Evolutionary conservation across 2,888 invertebrate species (phyloP), one percentile per base, ranked within the genome.

Genomic region (Adelognathus sp.): DNA sequence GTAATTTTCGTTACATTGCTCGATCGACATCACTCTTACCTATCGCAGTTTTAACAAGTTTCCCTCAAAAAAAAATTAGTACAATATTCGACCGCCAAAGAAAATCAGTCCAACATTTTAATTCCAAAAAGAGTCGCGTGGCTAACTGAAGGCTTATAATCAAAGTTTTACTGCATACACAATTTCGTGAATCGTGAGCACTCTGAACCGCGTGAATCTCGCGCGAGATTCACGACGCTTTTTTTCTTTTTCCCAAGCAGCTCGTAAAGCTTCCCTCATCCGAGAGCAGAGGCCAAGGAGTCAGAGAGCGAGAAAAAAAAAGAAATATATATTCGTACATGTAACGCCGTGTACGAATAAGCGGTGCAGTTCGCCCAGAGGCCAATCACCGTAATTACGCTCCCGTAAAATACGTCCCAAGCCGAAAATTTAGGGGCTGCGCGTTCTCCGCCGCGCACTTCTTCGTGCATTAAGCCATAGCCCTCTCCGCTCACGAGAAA

Each of bases 361-460:
- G 72, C 41, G 60, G 31, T 27, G 63, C n/a, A 36, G 31, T 16
- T 66, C 75, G 67, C 66, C 80, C 64, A 76, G 72, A 78, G 73
- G 64, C 64, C 77, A 81, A 87, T 84, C 82, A 84, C 87, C 85
- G 83, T 85, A 88, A 88, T 88, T 88, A 86, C 78, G 81, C 67
- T 75, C 80, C 83, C 83, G 84, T 86, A 84, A 86, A 86, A 85
- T 75, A 82, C 79, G 76, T 80, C 80, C n/a, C 52, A 58, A 56
- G 69, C 69, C 75, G 66, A 83, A 81, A 80, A 70, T 73, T 76
- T 69, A 79, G 75, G 71, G 46, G 50, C 39, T 41, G 63, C 61
- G 63, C 41, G 46, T 41, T 41, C 39, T 41, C 50, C 52, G 54
- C n/a, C 61, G n/a, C n/a, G n/a, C 11, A 9, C 36, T 14, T 41